Base-by-base conservation (phyloP, 2,888 invertebrate genomes). In the Zhengitettix transpicula region DNA sequence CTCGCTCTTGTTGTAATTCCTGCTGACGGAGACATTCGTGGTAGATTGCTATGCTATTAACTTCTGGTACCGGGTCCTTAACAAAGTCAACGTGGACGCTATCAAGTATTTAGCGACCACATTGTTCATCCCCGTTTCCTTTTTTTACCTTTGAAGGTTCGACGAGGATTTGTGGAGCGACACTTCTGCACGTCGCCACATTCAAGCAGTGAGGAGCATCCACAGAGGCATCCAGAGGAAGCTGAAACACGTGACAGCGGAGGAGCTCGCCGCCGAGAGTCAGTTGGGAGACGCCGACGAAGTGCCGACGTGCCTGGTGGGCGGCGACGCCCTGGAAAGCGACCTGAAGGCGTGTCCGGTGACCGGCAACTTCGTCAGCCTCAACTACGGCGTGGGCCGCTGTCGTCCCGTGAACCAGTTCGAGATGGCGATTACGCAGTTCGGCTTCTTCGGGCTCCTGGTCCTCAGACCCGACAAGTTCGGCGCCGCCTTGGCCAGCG, bases 391-490 rank as follows among this genome's bases (percentile, higher is more conserved):
- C 28, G 3, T 5, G 28, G 12, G n/a, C 47, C 3, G 5, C 47
- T 47, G 14, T 47, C n/a, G n/a, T 8, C n/a, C n/a, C n/a, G 14
- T 47, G 5, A 14, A 14, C 14, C 80, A 81, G 65, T 71, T 71
- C 42, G 77, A 78, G 63, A 79, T 81, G 80, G 69, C 72, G 0
- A 54, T 72, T 3, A 79, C 79, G 0, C 78, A 78, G 65, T 75
- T 75, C 65, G 77, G 75, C 0, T 79, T 80, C 65, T 69, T 78
- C 40, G 77, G 77, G 0, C 63, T 75, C 10, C 63, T 74, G 1
- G 65, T 78, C 10, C 67, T 77, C 60, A 74, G 74, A 60, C 77
- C 78, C 0, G 64, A 71, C n/a, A 64, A 68, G 63, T 67, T 73
- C 60, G 75, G 74, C 1, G 65, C 71, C 8, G 68, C 69, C 42